Percentiles rank a stretch among this genome's conserved stretches.
phyloP scores from a whole-genome alignment of 2,797 vertebrate genomes.

The Aphelocoma californica region DNA sequence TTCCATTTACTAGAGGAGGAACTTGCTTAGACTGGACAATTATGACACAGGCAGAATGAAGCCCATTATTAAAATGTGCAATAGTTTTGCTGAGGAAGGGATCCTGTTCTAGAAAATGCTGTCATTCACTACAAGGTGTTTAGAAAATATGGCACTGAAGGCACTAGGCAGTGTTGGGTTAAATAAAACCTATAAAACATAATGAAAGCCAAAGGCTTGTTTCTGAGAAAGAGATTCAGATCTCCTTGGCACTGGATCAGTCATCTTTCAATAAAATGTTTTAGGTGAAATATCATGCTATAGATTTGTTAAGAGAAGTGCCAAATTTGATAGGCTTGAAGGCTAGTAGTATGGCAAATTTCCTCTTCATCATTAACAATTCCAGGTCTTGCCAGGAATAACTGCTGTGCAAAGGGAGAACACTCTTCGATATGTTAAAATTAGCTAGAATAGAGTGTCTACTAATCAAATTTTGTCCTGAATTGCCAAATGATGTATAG shows the following conservation, averaged over 20 bases:
- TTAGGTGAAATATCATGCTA: not conserved
- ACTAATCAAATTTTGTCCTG: constrained; percentile 56
- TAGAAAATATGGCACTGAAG: not conserved
- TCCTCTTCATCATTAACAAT: not conserved
- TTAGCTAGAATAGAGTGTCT: constrained; percentile 61
- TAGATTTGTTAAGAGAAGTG: constrained; percentile 12
- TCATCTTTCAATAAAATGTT: not conserved
- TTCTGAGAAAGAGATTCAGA: not conserved
- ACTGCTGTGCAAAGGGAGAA: constrained; percentile 15
- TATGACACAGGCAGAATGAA: not conserved
- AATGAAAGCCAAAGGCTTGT: not conserved
- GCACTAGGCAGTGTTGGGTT: not conserved
- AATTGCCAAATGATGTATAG: constrained; percentile 69
- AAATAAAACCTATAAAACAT: not conserved
- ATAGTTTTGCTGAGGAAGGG: not conserved
- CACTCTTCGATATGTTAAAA: not conserved
- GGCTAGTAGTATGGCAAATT: not conserved
- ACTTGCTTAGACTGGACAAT: not conserved
- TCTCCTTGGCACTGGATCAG: not conserved
- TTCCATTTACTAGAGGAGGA: not conserved
- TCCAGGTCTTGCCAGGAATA: constrained; percentile 40
- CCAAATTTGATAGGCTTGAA: not conserved
- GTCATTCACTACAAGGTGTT: not conserved
- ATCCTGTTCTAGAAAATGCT: not conserved
- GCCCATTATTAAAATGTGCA: not conserved